Evolutionary conservation across 2,113 vertebrate species (phyloP).

Genomic region (Hippolais icterina): DNA sequence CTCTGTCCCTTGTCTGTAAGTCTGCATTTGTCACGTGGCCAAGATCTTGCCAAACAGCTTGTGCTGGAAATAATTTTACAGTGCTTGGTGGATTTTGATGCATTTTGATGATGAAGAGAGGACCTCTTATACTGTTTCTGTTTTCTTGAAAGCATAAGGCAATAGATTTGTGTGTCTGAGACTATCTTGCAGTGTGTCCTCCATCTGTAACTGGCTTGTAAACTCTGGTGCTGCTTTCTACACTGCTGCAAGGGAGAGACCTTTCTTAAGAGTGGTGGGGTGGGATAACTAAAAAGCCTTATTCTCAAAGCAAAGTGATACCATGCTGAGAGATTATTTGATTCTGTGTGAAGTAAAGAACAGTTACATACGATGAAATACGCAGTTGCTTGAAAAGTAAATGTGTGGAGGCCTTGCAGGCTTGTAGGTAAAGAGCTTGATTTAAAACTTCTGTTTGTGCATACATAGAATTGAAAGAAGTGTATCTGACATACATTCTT

Average conservation of each 20-base stretch:
- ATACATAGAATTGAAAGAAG: not conserved
- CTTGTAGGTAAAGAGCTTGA: not conserved
- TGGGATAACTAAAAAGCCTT: not conserved
- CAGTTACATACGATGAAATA: not conserved
- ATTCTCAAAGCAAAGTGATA: not conserved
- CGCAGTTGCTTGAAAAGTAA: not conserved
- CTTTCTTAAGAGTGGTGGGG: not conserved
- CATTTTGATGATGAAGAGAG: not conserved
- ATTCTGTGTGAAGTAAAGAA: not conserved
- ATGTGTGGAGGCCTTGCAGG: not conserved
- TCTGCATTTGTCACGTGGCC: not conserved
- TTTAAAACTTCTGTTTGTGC: not conserved
- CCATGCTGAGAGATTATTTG: not conserved
- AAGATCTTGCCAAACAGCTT: not conserved
- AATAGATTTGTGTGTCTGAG: not conserved
- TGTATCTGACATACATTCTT: constrained; percentile 30
- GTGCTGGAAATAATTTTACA: not conserved
- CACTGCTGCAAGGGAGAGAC: not conserved
- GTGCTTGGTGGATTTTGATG: not conserved
- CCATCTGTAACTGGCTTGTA: not conserved
- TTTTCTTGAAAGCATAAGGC: not conserved
- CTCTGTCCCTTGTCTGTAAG: not conserved
- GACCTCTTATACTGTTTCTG: not conserved
- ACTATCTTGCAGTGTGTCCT: not conserved
- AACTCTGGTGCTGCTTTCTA: not conserved